Percentiles rank a stretch among this genome's conserved stretches.
phyloP scores from a whole-genome alignment of 1,140 invertebrate genomes.

The Coptotermes formosanus region DNA sequence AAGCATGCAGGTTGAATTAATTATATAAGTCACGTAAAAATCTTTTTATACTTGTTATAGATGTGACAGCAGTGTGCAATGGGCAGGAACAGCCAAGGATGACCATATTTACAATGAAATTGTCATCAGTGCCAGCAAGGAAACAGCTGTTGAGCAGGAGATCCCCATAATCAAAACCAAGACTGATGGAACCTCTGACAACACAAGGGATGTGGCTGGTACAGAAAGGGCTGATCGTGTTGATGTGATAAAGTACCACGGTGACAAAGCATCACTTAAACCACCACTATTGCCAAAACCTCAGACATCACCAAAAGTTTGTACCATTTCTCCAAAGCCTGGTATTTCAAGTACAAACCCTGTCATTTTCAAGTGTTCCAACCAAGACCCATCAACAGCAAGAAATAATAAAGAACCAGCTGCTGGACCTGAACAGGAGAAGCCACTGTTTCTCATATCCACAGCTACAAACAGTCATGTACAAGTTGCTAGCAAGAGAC shows the following conservation, averaged over 20 bases:
- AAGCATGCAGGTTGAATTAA: no score
- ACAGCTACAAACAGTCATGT: conserved; percentile 18
- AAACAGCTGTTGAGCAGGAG: not conserved
- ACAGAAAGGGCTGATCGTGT: not conserved
- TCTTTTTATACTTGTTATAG: not conserved
- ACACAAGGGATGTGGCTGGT: not conserved
- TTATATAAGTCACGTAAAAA: no score
- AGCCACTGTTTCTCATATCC: not conserved
- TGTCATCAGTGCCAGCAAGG: not conserved
- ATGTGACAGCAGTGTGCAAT: not conserved
- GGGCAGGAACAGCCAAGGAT: not conserved
- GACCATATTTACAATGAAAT: not conserved
- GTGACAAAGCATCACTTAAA: conserved; percentile 15
- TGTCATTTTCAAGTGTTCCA: not conserved
- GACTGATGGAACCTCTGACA: not conserved
- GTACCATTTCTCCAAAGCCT: not conserved
- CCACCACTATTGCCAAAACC: conserved; percentile 33
- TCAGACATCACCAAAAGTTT: not conserved
- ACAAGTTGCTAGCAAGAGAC: not conserved
- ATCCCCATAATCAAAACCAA: not conserved
- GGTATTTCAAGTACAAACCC: not conserved
- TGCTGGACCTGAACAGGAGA: not conserved
- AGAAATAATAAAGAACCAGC: not conserved
- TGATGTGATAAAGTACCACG: not conserved
- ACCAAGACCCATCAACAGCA: not conserved